Evolutionary conservation across 2,797 vertebrate species (phyloP).

Genomic region (Lagodon rhomboides): DNA sequence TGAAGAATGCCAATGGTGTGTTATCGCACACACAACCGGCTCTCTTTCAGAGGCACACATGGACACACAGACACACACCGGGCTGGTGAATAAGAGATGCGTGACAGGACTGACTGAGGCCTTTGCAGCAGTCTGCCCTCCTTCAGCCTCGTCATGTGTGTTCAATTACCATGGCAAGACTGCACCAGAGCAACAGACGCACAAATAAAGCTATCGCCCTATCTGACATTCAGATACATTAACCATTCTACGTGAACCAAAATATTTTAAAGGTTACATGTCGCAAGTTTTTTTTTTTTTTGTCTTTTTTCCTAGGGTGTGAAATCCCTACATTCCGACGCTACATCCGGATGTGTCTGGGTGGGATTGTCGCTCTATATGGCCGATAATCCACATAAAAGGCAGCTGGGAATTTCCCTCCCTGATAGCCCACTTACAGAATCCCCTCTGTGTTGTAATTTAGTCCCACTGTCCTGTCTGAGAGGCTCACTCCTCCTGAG

Average conservation of each 20-base stretch:
- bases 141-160: conserved; percentile 74
- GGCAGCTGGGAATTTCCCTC: conserved; percentile 37
- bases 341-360: conserved; percentile 13
- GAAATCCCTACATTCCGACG: conserved; percentile 15
- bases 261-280: conserved; percentile 2
- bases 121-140: conserved; percentile 45
- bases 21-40: conserved; percentile 54
- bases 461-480: conserved; percentile 26
- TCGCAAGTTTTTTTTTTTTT: not conserved
- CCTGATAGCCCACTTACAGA: conserved; percentile 31
- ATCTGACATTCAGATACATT: conserved; percentile 23
- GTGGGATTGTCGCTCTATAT: conserved; percentile 30
- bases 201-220: conserved; percentile 31
- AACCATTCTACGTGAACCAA: not conserved
- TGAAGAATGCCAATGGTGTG: conserved; percentile 74
- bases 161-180: conserved; percentile 70
- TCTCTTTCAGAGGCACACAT: conserved; percentile 34
- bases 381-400: conserved; percentile 35
- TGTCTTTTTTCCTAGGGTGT: not conserved
- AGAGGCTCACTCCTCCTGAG: conserved; percentile 48
- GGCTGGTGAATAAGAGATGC: conserved; percentile 63
- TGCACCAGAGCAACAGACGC: conserved; percentile 45
- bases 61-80: conserved; percentile 20
- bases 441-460: conserved; percentile 37
- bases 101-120: conserved; percentile 68